phyloP scores from a whole-genome alignment of 2,888 invertebrate genomes.

The Agonopterix subpropinquella region DNA sequence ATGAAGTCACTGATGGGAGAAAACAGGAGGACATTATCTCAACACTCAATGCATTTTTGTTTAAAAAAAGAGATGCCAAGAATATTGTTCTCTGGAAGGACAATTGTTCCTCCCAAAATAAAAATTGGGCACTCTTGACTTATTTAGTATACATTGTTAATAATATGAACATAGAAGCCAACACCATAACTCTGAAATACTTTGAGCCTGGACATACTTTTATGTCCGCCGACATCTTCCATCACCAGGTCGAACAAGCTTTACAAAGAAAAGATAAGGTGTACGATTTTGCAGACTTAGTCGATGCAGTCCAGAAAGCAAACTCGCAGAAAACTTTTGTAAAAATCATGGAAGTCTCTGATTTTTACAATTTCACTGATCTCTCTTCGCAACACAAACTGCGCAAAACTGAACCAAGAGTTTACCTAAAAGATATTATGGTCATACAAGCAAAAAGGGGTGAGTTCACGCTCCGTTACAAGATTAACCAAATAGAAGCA shows the following conservation, averaged over 20 bases:
- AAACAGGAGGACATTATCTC: constrained; percentile 10
- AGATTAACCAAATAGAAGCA: neutral
- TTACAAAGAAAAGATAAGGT: constrained; percentile 8
- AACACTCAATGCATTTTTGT: constrained; percentile 7
- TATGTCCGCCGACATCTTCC: constrained; percentile 8
- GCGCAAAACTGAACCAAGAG: constrained; percentile 3
- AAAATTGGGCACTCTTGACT: constrained; percentile 6
- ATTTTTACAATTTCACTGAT: constrained; percentile 6
- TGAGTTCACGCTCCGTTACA: neutral
- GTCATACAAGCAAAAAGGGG: constrained; percentile 1
- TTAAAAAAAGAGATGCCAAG: constrained; percentile 7
- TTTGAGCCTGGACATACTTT: constrained; percentile 6
- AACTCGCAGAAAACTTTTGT: constrained; percentile 5
- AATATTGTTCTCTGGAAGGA: constrained; percentile 5
- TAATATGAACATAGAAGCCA: constrained; percentile 1
- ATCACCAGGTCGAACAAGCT: constrained; percentile 10
- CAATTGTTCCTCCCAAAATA: constrained; percentile 9
- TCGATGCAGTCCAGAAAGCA: constrained; percentile 4
- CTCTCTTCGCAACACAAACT: constrained; percentile 6
- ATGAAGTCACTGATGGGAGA: constrained; percentile 9
- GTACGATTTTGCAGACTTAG: constrained; percentile 10
- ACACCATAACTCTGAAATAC: constrained; percentile 5
- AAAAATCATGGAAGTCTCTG: constrained; percentile 7
- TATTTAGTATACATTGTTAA: constrained; percentile 7
- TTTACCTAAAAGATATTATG: constrained; percentile 8